These are phyloP conservation scores for Lophochroa leadbeateri DNA, from an alignment of 2,113 vertebrate genomes.

Conservation along the genomic window DNA sequence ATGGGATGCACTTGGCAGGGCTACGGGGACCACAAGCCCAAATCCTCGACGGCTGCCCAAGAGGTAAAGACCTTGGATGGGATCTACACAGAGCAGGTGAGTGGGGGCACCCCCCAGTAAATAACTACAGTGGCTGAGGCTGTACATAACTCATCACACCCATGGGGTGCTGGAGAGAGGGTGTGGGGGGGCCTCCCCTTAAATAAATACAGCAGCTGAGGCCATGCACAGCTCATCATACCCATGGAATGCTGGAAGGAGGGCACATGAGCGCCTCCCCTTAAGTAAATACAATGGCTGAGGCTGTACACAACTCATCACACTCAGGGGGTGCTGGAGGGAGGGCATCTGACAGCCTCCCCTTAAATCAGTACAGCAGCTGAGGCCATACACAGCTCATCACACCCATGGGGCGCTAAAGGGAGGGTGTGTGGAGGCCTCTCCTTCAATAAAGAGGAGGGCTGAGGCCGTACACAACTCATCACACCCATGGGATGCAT, in stretches of 20 bases:
- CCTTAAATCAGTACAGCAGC: neutral
- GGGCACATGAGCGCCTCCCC: neutral
- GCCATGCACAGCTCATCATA: neutral
- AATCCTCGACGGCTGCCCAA: conserved; percentile 93
- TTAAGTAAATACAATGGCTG: too few relatives aligned
- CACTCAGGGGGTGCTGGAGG: neutral
- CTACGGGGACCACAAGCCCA: conserved; percentile 95
- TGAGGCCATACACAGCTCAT: neutral
- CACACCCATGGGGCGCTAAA: neutral
- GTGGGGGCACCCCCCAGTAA: fast-evolving
- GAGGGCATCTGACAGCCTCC: neutral
- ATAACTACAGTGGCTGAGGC: neutral
- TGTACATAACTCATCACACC: neutral
- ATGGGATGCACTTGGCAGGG: conserved; percentile 72
- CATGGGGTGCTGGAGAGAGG: neutral
- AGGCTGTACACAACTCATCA: neutral
- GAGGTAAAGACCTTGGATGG: conserved; percentile 94
- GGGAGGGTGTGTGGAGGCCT: neutral
- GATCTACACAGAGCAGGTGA: conserved; percentile 90
- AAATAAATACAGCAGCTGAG: neutral
- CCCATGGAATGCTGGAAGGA: neutral
- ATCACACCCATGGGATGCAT: neutral
- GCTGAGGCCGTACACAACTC: neutral
- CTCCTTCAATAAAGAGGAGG: neutral
- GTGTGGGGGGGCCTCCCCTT: neutral